A percentile compares a stretch with the other conserved stretches of the same genome.
Conservation (phyloP, 2,888 invertebrate genomes). For the Rhyacophila evoluta region DNA sequence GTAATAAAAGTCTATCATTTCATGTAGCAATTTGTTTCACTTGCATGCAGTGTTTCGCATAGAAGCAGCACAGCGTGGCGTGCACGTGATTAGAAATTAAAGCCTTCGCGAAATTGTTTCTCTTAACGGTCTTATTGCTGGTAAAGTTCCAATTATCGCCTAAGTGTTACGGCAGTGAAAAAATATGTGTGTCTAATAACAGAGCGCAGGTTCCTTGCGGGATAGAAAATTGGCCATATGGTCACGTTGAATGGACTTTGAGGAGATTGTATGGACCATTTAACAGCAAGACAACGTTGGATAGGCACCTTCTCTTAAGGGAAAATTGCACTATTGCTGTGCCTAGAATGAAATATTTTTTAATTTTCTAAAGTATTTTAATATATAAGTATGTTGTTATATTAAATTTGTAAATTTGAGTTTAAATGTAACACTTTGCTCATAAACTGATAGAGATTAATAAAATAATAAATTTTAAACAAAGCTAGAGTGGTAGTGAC, state of each 20-base stretch:
- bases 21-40: not conserved
- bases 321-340: no score
- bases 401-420: no score
- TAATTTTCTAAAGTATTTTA: no score
- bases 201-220: conserved; percentile 1
- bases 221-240: conserved; percentile 33
- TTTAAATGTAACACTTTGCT: no score
- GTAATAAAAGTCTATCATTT: not conserved
- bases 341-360: not conserved
- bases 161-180: conserved; percentile 45
- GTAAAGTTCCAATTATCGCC: conserved; percentile 50
- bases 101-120: conserved; percentile 47
- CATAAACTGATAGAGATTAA: no score
- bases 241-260: conserved; percentile 28
- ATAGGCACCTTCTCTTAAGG: no score
- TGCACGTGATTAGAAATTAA: conserved; percentile 47
- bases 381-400: no score
- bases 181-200: conserved; percentile 35
- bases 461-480: no score
- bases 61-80: not conserved
- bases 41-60: not conserved
- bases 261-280: conserved; percentile 27
- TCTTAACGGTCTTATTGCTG: conserved; percentile 41
- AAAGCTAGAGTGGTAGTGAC: no score
- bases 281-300: no score